Evolutionary conservation across 2,888 invertebrate species (phyloP), one percentile per base, ranked within the genome.

Genomic region (Protophormia terraenovae): DNA sequence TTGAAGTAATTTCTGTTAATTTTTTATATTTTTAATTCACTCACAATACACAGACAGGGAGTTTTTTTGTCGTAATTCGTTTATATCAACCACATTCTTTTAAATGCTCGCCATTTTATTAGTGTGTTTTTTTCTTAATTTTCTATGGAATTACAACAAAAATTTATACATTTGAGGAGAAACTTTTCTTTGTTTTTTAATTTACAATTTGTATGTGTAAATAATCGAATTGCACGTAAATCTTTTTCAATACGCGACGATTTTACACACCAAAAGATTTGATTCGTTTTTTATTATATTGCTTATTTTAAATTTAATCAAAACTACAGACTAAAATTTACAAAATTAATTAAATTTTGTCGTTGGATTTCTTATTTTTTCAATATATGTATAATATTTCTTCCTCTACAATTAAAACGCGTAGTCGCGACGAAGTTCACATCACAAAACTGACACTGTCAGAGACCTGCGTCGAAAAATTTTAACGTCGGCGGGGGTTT

Each of bases 201-300:
- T 12, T 53, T 24, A 19, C 24, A 10, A 41, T 62, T 78, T 66
- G 19, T 24, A 2, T 71, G 78, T 62, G 78, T 69, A 69, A 77
- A 69, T 50, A 78, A 81, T 78, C 84, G 62, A 73, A 64, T 47
- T 81, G 76, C 84, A 81, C 84, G 78, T 85, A 85, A 78, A 78
- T 84, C 77, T 84, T 77, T 69, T 84, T 69, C 22, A 81, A 78
- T 84, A 85, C 81, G 84, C 55, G 84, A 81, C 81, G 78, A 73
- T 32, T 77, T 77, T 73, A 78, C 81, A 81, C 69, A 50, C n/a
- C 3, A 35, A 77, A n/a, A 35, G 16, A 67, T 60, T 50, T 29
- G n/a, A n/a, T 24, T 53, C 32, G 29, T 53, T 78, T 27, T n/a
- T 22, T 53, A 47, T 10, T 58, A n/a, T 78, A 32, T 67, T 83